Percentiles rank a stretch among this genome's conserved stretches.
Evolutionary conservation across 2,797 vertebrate species (phyloP).

Genomic region (Hypotaenidia philippensis): DNA sequence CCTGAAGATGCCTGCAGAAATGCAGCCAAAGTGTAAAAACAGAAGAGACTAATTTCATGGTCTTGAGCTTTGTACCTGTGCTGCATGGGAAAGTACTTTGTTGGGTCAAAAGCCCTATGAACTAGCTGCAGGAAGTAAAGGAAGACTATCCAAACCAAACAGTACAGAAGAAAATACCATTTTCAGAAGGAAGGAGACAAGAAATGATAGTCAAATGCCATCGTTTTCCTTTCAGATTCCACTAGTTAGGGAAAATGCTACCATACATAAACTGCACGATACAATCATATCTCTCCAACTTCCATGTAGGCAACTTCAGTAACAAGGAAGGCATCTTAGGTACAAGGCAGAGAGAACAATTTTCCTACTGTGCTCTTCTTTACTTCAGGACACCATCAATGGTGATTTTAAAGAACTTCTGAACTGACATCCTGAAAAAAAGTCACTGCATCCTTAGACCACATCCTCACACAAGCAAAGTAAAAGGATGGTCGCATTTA

Average conservation of each 20-base stretch:
- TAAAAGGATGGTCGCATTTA: background rate
- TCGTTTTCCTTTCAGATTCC: background rate
- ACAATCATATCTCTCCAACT: background rate
- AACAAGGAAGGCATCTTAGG: background rate
- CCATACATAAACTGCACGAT: background rate
- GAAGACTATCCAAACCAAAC: background rate
- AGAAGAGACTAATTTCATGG: background rate
- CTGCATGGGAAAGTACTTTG: background rate
- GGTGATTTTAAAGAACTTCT: background rate
- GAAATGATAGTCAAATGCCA: background rate
- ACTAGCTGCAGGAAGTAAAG: background rate
- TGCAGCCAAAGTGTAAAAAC: rapidly evolving
- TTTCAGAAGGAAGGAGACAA: background rate
- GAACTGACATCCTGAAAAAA: background rate
- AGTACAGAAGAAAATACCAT: background rate
- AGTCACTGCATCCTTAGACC: background rate
- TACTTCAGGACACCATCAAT: background rate
- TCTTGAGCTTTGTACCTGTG: rapidly evolving
- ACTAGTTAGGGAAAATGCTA: background rate
- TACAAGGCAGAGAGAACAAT: background rate
- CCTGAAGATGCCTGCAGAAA: background rate
- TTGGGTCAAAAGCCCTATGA: background rate
- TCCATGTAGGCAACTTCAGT: background rate
- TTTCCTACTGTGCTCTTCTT: background rate
- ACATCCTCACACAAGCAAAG: background rate